Base-by-base conservation (phyloP, 2,797 vertebrate species). In the Rhynchonycteris naso region DNA sequence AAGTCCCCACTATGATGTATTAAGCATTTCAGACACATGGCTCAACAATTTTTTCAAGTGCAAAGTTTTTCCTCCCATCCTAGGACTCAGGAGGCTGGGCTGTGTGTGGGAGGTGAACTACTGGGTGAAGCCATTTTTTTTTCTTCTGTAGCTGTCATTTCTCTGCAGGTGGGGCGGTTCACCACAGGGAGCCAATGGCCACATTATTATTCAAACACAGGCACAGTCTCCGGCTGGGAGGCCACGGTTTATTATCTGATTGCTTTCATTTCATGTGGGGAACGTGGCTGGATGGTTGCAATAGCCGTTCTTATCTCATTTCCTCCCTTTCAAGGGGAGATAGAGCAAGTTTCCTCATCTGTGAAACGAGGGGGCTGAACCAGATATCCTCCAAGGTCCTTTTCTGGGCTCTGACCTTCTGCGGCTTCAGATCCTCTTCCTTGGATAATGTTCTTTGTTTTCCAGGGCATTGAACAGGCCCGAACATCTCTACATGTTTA, bases 1-100 rank as follows among this genome's bases (percentile, higher is more conserved):
- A 94, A 94, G 79, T 76, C 75, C 56, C 83, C 68, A 88, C 74
- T 81, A 81, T 90, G 54, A 94, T 93, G 86, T 80, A 52, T 76
- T 43, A 91, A 96, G 69, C 43, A 93, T 94, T 96, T 93, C 90
- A 91, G 79, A 91, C 92, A 93, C 88, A 92, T n/a, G 80, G 76
- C 38, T 95, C 80, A 81, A 94, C 80, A 75, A 26, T 43, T 91
- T 91, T 91, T 91, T 72, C 84, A 83, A 84, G 30, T 93, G 47
- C n/a, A 54, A 75, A 88, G 12, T 28, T 84, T 95, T 92, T 35
- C 85, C 68, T 84, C 78, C 59, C 43, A 66, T 71, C 47, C 72
- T 74, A 66, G 72, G 81, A 59, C 30, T 50, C 52, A 38, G 52
- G 94, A 50, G 30, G 15, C n/a, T 30, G 38, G 65, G 13, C 47